These are phyloP conservation scores for Diorhabda carinulata DNA, from an alignment of 1,140 invertebrate genomes.

Conservation along the genomic window DNA sequence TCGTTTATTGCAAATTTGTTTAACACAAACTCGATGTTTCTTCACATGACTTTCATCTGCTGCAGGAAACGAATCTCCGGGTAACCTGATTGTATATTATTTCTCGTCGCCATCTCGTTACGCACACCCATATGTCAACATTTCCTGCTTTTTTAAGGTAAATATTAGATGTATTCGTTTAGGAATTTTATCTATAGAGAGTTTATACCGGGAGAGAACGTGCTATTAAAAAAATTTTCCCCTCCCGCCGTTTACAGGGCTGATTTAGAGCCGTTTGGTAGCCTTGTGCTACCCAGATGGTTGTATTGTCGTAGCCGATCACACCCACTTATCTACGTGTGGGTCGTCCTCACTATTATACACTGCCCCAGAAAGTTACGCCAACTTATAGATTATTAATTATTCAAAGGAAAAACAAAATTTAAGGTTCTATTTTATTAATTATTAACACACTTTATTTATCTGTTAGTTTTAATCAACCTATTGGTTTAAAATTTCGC, in stretches of 20 bases:
- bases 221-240: not conserved
- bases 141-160: conserved; percentile 2
- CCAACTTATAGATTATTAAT: too few relatives aligned
- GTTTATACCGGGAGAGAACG: not conserved
- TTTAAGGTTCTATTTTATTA: too few relatives aligned
- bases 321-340: conserved; percentile 3
- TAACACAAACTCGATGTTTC: too few relatives aligned
- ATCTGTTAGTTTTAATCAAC: too few relatives aligned
- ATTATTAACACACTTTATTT: too few relatives aligned
- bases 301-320: not conserved
- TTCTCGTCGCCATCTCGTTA: not conserved
- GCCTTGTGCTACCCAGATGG: conserved; percentile 10
- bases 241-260: not conserved
- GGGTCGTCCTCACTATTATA: conserved; percentile 4
- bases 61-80: not conserved
- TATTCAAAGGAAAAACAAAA: too few relatives aligned
- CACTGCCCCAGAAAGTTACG: not conserved
- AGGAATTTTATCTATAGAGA: too few relatives aligned
- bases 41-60: conserved; percentile 3
- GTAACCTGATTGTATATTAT: conserved; percentile 2
- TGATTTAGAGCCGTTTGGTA: conserved; percentile 1
- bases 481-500: too few relatives aligned
- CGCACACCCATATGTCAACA: not conserved
- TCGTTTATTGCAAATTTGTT: too few relatives aligned
- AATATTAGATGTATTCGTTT: not conserved